phyloP scores from a whole-genome alignment of 1,140 invertebrate species.

The Ganaspis sp. region DNA sequence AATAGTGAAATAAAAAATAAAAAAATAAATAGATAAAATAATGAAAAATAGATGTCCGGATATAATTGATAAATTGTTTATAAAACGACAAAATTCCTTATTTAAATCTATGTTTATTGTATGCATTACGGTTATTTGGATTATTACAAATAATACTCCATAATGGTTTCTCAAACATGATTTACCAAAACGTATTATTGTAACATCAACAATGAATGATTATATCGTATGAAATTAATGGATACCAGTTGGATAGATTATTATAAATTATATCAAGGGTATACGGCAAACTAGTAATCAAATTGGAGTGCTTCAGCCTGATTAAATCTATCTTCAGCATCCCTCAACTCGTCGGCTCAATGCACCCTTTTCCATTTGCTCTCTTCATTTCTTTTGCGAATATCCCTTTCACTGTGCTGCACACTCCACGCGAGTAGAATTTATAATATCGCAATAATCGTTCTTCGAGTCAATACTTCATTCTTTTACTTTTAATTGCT shows the following conservation, averaged over 20 bases:
- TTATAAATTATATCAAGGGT: slow-evolving; percentile 42
- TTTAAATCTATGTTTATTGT: background rate
- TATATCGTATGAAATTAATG: background rate
- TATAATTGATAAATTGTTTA: too few relatives aligned
- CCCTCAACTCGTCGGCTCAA: slow-evolving; percentile 7
- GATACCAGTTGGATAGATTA: background rate
- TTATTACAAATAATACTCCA: background rate
- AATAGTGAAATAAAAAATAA: too few relatives aligned
- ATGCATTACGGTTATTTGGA: background rate
- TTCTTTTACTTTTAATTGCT: background rate
- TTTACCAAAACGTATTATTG: background rate
- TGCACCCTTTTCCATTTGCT: background rate
- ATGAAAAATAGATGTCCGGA: too few relatives aligned
- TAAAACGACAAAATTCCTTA: too few relatives aligned
- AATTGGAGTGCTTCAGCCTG: slow-evolving; percentile 38
- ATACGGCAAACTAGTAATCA: slow-evolving; percentile 44
- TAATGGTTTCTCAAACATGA: background rate
- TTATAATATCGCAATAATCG: slow-evolving; percentile 14
- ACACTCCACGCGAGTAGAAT: slow-evolving; percentile 3
- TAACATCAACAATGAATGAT: background rate
- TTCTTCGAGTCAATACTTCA: background rate
- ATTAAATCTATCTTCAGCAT: slow-evolving; percentile 44
- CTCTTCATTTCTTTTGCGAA: slow-evolving; percentile 6
- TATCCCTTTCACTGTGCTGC: background rate
- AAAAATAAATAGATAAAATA: too few relatives aligned